Evolutionary conservation across 2,113 vertebrate genomes (phyloP).

Genomic region (Polypterus bichir): DNA sequence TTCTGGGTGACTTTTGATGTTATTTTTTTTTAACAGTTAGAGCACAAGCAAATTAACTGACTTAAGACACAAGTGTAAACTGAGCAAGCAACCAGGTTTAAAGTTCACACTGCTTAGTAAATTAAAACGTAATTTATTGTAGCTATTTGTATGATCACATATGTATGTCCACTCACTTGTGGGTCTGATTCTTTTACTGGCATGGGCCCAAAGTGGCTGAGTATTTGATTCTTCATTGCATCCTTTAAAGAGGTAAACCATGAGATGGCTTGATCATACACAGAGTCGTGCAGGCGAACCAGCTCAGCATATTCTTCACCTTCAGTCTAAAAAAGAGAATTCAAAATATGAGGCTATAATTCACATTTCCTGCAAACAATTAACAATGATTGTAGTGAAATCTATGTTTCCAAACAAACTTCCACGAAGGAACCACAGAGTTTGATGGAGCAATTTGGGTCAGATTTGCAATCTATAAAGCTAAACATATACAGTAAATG

Average conservation of each 20-base stretch:
- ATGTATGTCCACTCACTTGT: slow-evolving; percentile 46
- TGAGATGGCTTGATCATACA: slow-evolving; percentile 73
- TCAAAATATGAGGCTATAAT: neutral
- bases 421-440: too few relatives aligned
- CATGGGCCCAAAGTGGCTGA: slow-evolving; percentile 79
- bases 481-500: too few relatives aligned
- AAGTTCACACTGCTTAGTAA: too few relatives aligned
- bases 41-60: neutral
- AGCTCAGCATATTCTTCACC: slow-evolving; percentile 71
- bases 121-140: too few relatives aligned
- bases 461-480: too few relatives aligned
- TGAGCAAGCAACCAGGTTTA: too few relatives aligned
- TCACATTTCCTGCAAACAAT: too few relatives aligned
- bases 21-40: neutral
- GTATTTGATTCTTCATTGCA: slow-evolving; percentile 79
- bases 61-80: too few relatives aligned
- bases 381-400: too few relatives aligned
- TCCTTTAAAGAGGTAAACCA: slow-evolving; percentile 87
- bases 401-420: too few relatives aligned
- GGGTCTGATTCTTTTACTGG: slow-evolving; percentile 71
- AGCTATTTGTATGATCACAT: neutral
- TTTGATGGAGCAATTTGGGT: too few relatives aligned
- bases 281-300: slow-evolving; percentile 61
- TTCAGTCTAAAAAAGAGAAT: slow-evolving; percentile 51
- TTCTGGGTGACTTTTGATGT: too few relatives aligned